Conservation (phyloP, 2,797 vertebrate species). For the Rhinophrynus dorsalis region DNA sequence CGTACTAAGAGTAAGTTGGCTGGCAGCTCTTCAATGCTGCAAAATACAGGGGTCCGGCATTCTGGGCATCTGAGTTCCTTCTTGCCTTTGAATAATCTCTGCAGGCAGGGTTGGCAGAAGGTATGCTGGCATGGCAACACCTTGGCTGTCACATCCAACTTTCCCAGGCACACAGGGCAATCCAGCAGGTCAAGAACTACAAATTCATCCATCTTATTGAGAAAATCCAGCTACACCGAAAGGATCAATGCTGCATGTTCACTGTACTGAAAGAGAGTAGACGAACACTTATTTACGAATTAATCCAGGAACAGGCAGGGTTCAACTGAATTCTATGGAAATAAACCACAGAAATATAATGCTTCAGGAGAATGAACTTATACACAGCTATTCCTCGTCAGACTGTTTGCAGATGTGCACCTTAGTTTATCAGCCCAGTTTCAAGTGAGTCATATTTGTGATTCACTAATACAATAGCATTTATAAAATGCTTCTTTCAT, state of each 20-base stretch:
- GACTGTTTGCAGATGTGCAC: constrained; percentile 55
- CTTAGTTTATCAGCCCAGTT: constrained; percentile 53
- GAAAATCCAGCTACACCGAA: constrained; percentile 30
- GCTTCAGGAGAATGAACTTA: constrained; percentile 55
- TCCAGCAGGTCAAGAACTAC: constrained; percentile 79
- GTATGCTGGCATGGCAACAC: constrained; percentile 95
- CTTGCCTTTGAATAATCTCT: constrained; percentile 72
- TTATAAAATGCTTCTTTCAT: constrained; percentile 34
- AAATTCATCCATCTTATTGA: constrained; percentile 79
- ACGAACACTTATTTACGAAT: background rate
- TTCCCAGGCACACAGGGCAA: constrained; percentile 87
- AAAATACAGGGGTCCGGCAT: constrained; percentile 74
- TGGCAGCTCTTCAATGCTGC: constrained; percentile 83
- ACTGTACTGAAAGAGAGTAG: background rate
- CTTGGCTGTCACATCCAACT: constrained; percentile 82
- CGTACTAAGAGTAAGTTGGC: constrained; percentile 81
- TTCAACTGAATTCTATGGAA: background rate
- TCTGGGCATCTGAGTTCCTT: constrained; percentile 85
- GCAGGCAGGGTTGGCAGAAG: constrained; percentile 87
- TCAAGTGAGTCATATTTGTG: constrained; percentile 62
- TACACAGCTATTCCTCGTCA: constrained; percentile 59
- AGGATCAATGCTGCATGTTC: constrained; percentile 51
- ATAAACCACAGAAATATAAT: background rate
- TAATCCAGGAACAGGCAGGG: background rate
- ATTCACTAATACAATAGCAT: constrained; percentile 55